phyloP scores from a whole-genome alignment of 2,113 vertebrate genomes.

The Uropsilus gracilis region DNA sequence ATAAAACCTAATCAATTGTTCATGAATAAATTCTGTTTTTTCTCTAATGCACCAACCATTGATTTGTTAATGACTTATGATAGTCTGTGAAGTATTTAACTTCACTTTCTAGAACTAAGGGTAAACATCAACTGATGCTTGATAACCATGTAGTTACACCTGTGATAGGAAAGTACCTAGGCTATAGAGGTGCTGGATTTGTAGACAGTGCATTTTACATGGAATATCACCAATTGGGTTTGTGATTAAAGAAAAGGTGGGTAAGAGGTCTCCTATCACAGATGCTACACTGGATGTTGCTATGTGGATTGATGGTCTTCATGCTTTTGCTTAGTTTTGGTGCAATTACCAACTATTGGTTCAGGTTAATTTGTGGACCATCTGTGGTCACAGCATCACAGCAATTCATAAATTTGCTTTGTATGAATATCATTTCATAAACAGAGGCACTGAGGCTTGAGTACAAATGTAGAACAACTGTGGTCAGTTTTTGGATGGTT shows the following conservation, averaged over 20 bases:
- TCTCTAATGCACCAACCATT: background rate
- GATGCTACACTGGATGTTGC: background rate
- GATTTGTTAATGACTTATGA: background rate
- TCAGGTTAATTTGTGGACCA: background rate
- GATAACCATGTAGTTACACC: background rate
- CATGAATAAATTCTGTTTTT: background rate
- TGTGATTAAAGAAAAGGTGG: background rate
- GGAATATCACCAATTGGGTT: background rate
- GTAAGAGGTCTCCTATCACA: background rate
- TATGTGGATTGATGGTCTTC: background rate
- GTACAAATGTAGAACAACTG: background rate
- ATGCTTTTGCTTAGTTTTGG: no score
- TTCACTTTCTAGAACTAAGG: background rate
- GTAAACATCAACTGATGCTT: background rate
- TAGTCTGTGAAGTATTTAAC: background rate
- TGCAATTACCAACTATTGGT: background rate
- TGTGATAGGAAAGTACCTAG: background rate
- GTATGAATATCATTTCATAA: background rate
- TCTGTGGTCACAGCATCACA: background rate
- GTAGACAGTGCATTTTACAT: background rate
- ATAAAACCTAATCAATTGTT: background rate
- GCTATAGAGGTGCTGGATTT: no score
- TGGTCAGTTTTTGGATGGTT: background rate
- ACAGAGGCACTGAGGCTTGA: background rate
- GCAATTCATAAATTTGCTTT: background rate